phyloP scores from a whole-genome alignment of 2,888 invertebrate genomes.

The Caenorhabditis wallacei region DNA sequence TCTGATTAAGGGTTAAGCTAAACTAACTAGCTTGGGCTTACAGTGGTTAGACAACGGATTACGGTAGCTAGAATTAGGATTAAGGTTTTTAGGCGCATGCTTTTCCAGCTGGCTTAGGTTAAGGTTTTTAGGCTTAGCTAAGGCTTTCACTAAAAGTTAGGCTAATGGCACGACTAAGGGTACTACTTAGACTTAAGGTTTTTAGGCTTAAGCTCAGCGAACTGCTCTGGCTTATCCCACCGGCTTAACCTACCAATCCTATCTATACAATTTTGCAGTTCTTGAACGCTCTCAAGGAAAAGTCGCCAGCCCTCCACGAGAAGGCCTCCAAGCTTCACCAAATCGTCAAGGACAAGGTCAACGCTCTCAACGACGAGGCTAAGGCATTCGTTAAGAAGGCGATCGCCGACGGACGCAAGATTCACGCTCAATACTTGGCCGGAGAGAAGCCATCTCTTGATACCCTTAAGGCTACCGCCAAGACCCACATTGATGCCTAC shows the following conservation, averaged over 20 bases:
- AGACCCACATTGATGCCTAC: conserved; percentile 71
- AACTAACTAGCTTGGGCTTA: too few relatives aligned
- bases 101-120: too few relatives aligned
- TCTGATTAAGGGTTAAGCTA: too few relatives aligned
- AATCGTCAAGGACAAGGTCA: conserved; percentile 74
- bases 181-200: too few relatives aligned
- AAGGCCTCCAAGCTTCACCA: conserved; percentile 77
- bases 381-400: conserved; percentile 77
- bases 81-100: too few relatives aligned
- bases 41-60: too few relatives aligned
- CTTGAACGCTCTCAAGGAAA: conserved; percentile 79
- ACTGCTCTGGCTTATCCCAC: too few relatives aligned
- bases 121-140: too few relatives aligned
- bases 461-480: conserved; percentile 70
- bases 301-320: conserved; percentile 78
- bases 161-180: too few relatives aligned
- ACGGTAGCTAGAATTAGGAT: too few relatives aligned
- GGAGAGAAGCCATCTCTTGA: conserved; percentile 80
- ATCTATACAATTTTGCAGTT: conserved; percentile 67
- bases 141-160: too few relatives aligned
- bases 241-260: neutral
- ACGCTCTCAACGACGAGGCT: conserved; percentile 77
- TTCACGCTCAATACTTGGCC: conserved; percentile 75
- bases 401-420: conserved; percentile 75
- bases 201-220: too few relatives aligned